These are phyloP conservation scores for Alitta virens DNA, from an alignment of 2,888 invertebrate species.

Conservation along the genomic window DNA sequence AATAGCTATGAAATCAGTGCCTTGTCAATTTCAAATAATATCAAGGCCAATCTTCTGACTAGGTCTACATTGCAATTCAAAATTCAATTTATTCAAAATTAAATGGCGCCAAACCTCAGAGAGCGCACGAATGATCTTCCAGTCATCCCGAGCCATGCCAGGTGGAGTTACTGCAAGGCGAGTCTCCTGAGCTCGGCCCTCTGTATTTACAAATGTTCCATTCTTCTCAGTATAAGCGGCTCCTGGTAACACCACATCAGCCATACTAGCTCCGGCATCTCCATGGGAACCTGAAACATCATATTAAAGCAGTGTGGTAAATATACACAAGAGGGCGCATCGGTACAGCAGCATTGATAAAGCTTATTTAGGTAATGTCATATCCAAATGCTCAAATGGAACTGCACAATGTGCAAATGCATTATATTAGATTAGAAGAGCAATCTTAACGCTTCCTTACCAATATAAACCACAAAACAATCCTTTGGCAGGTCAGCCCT, in stretches of 20 bases:
- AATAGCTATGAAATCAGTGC: no score
- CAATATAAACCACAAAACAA: conserved; percentile 80
- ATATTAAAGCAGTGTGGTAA: no score
- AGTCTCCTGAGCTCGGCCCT: conserved; percentile 93
- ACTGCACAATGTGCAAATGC: no score
- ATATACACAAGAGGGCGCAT: no score
- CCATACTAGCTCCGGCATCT: conserved; percentile 86
- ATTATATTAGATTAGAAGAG: no score
- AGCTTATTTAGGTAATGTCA: no score
- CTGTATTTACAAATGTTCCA: conserved; percentile 95
- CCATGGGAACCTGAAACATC: conserved; percentile 67
- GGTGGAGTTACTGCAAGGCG: conserved; percentile 84
- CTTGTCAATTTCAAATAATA: no score
- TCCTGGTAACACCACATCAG: conserved; percentile 88
- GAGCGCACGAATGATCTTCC: conserved; percentile 96
- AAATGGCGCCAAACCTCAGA: no score
- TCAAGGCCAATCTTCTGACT: neutral
- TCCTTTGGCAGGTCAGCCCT: conserved; percentile 76
- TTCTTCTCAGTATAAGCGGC: conserved; percentile 99
- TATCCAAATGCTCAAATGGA: no score
- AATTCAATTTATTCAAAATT: no score
- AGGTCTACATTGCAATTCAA: neutral
- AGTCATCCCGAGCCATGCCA: conserved; percentile 90
- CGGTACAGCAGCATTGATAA: no score
- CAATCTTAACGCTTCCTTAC: conserved; percentile 34